phyloP scores from a whole-genome alignment of 30 jellyfish, hydroid and myxozoan genomes.

The Nemopilema nomurai region DNA sequence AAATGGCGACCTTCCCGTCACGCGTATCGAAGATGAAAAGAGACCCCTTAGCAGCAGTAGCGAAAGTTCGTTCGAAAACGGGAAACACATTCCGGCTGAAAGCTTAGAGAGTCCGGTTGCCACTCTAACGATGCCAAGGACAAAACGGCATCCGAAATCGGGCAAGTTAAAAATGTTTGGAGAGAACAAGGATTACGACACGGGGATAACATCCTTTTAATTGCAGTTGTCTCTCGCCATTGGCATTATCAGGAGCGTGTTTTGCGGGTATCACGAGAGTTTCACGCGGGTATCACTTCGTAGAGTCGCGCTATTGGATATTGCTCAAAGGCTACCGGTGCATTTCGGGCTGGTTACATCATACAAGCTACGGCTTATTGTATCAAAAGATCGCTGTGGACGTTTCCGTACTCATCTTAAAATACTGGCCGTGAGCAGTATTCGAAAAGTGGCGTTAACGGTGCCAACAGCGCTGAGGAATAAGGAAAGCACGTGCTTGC shows the following conservation, averaged over 20 bases:
- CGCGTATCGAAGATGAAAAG: slow-evolving; percentile 19
- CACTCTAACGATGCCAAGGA: slow-evolving; percentile 24
- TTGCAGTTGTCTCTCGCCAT: background rate
- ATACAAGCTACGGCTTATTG: too few species aligned
- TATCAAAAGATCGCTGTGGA: too few species aligned
- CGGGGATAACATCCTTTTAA: slow-evolving; percentile 61
- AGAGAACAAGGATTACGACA: slow-evolving; percentile 53
- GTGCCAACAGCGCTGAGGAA: too few species aligned
- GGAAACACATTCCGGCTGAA: slow-evolving; percentile 12
- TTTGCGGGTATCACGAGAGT: background rate
- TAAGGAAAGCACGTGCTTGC: too few species aligned
- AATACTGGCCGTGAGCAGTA: too few species aligned
- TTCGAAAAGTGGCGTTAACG: too few species aligned
- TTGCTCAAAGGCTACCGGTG: background rate
- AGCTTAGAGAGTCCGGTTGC: slow-evolving; percentile 59
- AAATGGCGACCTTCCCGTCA: slow-evolving; percentile 19
- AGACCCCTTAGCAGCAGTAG: slow-evolving; percentile 57
- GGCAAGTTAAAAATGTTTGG: slow-evolving; percentile 69
- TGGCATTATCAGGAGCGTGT: background rate
- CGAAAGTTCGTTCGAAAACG: slow-evolving; percentile 53
- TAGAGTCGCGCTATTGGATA: background rate
- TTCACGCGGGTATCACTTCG: background rate
- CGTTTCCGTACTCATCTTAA: too few species aligned
- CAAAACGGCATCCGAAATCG: slow-evolving; percentile 26
- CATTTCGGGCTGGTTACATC: background rate